Conservation (phyloP, 1,140 invertebrate genomes). For the Polyergus mexicanus region DNA sequence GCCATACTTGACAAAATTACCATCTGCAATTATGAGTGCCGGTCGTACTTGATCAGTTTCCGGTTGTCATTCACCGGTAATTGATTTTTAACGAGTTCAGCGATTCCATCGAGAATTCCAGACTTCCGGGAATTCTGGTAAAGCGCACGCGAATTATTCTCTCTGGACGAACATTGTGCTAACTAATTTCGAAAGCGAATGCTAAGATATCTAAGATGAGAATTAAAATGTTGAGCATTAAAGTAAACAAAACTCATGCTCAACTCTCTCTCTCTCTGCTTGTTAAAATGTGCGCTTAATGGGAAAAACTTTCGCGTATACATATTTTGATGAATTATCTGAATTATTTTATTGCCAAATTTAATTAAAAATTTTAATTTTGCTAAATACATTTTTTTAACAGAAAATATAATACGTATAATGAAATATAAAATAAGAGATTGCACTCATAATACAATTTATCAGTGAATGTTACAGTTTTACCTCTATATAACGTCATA, state of each 20-base stretch:
- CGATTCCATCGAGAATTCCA: conserved; percentile 27
- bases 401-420: neutral
- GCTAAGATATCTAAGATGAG: neutral
- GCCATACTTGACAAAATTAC: conserved; percentile 57
- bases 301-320: neutral
- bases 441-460: neutral
- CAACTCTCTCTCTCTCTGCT: too few species aligned
- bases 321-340: neutral
- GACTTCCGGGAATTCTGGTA: neutral
- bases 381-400: neutral
- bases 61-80: conserved; percentile 27
- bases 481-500: neutral
- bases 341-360: neutral
- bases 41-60: conserved; percentile 51
- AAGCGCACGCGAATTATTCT: conserved; percentile 8
- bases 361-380: neutral
- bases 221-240: conserved; percentile 2
- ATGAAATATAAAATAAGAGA: neutral
- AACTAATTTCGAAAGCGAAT: neutral
- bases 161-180: neutral
- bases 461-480: neutral
- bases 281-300: neutral
- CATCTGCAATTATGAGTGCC: conserved; percentile 42
- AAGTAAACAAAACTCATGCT: neutral
- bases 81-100: conserved; percentile 59